phyloP scores from a whole-genome alignment of 2,888 invertebrate species.

The Leucophora obtusa region DNA sequence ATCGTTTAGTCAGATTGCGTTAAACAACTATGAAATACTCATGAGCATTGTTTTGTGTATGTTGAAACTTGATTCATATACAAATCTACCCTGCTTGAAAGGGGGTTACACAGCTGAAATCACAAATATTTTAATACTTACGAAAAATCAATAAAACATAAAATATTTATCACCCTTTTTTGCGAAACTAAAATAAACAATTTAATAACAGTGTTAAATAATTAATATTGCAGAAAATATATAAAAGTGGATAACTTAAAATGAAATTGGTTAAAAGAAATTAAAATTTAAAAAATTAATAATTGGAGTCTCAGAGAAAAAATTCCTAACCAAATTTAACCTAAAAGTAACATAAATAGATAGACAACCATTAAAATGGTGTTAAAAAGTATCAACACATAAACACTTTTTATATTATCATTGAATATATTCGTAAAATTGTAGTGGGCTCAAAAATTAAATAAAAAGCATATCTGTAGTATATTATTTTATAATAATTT shows the following conservation, averaged over 20 bases:
- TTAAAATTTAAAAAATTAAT: too few relatives aligned
- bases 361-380: too few relatives aligned
- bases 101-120: constrained; percentile 37
- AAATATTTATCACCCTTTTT: constrained; percentile 44
- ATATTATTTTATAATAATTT: too few relatives aligned
- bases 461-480: too few relatives aligned
- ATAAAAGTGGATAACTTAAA: constrained; percentile 10
- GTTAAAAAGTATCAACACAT: too few relatives aligned
- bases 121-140: constrained; percentile 43
- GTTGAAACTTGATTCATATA: constrained; percentile 41
- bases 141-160: constrained; percentile 59
- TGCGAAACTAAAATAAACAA: constrained; percentile 10
- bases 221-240: not conserved
- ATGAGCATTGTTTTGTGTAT: constrained; percentile 43
- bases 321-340: too few relatives aligned
- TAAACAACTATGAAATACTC: constrained; percentile 34
- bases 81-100: constrained; percentile 41
- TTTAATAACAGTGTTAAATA: not conserved
- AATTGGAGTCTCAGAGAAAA: too few relatives aligned
- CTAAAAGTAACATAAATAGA: too few relatives aligned
- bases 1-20: constrained; percentile 60
- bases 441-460: too few relatives aligned
- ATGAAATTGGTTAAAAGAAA: constrained; percentile 15
- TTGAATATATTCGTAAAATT: too few relatives aligned
- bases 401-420: too few relatives aligned